These are phyloP conservation scores for Neofelis nebulosa DNA, from an alignment of 2,113 vertebrate species.

Conservation along the genomic window DNA sequence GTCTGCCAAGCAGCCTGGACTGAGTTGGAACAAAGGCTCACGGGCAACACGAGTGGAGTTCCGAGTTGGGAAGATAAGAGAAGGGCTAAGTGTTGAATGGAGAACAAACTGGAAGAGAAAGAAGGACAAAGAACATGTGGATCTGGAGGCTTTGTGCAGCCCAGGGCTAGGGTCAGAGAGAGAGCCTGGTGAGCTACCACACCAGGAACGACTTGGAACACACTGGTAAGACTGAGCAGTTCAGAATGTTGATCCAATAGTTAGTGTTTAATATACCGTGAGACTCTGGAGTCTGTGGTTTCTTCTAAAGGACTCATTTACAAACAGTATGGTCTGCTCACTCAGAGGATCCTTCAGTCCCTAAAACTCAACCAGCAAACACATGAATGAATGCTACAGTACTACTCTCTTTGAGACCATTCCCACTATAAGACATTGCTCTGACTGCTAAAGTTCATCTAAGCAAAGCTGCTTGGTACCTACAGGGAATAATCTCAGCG, in stretches of 20 bases:
- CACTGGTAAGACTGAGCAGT: accelerated
- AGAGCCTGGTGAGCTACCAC: neutral
- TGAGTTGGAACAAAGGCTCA: neutral
- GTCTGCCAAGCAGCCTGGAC: neutral
- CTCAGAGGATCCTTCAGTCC: neutral
- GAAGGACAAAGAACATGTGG: neutral
- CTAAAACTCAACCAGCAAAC: neutral
- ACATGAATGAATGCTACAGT: neutral
- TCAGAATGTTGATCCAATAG: neutral
- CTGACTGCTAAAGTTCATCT: neutral
- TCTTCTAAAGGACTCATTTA: neutral
- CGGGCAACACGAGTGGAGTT: neutral
- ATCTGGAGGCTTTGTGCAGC: neutral
- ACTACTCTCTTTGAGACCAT: neutral
- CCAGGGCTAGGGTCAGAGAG: neutral
- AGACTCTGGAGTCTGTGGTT: neutral
- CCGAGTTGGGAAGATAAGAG: neutral
- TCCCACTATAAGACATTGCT: neutral
- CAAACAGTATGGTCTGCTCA: neutral
- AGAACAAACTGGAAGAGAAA: neutral
- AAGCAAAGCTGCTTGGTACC: neutral
- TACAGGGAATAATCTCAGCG: neutral
- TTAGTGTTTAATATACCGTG: neutral
- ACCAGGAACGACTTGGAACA: neutral
- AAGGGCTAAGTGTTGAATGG: neutral